Evolutionary conservation across 2,888 invertebrate species (phyloP).

Genomic region (Dromius quadrimaculatus): DNA sequence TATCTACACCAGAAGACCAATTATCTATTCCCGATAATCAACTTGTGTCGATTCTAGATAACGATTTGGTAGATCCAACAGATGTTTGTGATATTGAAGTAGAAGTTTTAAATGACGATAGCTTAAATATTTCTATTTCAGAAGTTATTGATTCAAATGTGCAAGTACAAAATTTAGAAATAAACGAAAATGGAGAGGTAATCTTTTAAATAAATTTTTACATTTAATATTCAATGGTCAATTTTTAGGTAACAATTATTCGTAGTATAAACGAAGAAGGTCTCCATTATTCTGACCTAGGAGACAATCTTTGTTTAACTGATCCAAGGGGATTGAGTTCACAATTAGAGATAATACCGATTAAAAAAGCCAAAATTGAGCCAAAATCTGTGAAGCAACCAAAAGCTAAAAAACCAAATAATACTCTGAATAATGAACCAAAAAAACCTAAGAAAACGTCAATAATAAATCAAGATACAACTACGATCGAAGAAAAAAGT

Average conservation of each 20-base stretch:
- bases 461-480: conserved; percentile 61
- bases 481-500: conserved; percentile 30
- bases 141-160: conserved; percentile 48
- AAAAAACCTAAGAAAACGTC: conserved; percentile 58
- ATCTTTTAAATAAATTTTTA: conserved; percentile 1
- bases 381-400: conserved; percentile 14
- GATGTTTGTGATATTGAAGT: conserved; percentile 53
- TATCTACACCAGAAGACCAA: conserved; percentile 1
- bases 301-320: conserved; percentile 39
- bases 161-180: conserved; percentile 51
- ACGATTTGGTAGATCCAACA: conserved; percentile 46
- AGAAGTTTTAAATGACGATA: conserved; percentile 51
- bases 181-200: conserved; percentile 51
- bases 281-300: conserved; percentile 41
- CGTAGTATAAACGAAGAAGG: conserved; percentile 37
- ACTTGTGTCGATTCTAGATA: conserved; percentile 52
- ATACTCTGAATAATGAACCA: conserved; percentile 3
- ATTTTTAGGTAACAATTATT: conserved; percentile 47
- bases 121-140: conserved; percentile 47
- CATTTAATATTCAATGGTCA: neutral
- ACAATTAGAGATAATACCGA: conserved; percentile 44
- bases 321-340: conserved; percentile 36
- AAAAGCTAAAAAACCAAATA: conserved; percentile 11
- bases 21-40: conserved; percentile 47
- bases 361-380: conserved; percentile 46